Evolutionary conservation across 64 coral and sea anemone genomes (phyloP).

Genomic region (Actinia tenebrosa): DNA sequence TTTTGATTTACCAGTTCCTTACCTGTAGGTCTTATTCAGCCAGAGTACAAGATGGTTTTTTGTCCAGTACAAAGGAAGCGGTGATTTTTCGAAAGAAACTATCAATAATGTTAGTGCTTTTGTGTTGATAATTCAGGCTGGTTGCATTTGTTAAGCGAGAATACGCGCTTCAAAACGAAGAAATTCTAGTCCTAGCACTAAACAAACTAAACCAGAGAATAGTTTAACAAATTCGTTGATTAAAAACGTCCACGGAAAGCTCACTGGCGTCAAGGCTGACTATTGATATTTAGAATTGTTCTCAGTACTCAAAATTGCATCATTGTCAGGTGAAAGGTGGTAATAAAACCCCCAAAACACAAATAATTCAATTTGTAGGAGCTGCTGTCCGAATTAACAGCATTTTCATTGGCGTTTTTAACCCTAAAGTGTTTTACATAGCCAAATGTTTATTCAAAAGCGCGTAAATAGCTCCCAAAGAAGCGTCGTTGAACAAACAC

Average conservation of each 20-base stretch:
- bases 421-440: background rate
- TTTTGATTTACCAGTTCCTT: background rate
- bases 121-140: background rate
- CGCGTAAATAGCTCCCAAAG: background rate
- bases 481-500: background rate
- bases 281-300: background rate
- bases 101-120: background rate
- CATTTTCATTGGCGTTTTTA: constrained; percentile 1
- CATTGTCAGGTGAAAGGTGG: background rate
- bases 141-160: background rate
- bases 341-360: background rate
- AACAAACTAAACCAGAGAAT: background rate
- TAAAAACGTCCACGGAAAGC: background rate
- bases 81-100: background rate
- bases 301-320: background rate
- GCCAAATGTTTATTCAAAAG: background rate
- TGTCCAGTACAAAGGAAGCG: background rate
- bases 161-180: background rate
- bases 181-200: background rate
- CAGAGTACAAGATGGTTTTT: background rate
- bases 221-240: constrained; percentile 17
- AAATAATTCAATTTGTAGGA: background rate
- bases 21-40: background rate
- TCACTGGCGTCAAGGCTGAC: background rate
- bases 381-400: background rate